Base-by-base conservation (phyloP, 2,113 vertebrate genomes). In the Cyanistes caeruleus region DNA sequence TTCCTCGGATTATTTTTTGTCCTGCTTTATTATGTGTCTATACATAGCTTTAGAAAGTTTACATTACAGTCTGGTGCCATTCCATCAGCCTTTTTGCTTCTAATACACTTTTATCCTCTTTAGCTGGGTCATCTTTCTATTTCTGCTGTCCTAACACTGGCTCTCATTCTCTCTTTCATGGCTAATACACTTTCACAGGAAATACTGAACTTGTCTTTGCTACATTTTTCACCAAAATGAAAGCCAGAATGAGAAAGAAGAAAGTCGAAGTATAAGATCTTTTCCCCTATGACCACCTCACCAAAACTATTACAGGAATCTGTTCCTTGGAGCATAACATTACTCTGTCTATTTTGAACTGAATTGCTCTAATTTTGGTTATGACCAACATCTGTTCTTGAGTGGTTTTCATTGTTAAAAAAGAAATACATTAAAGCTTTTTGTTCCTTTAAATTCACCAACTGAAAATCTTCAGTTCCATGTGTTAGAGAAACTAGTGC, bases 371-470 rank as follows among this genome's bases (percentile, higher is more conserved):
- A 53, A 86, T 81, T 94, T 84, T 86, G 23, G 44, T 94, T 70
- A 64, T 31, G 41, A 64, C 69, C 72, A 88, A 90, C 90, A 92
- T 93, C 90, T 94, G 85, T 41, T 90, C 65, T 75, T 84, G 64
- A 92, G 74, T 81, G 65, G 13, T 76, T 88, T 81, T 88, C 64
- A 80, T 93, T 96, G 73, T 90, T 94, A 72, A 84, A 86, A 53
- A 89, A 81, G 41, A 90, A 96, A 94, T 58, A 86, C 13, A 31
- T 73, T 83, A 62, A 82, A 93, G 68, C 9, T n/a, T 79, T 95
- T 77, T 87, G 28, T 63, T 86, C 79, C 69, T 92, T 94, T 81
- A 90, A 67, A 86, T 87, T 92, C 70, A 82, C 62, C 87, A 89
- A 69, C 58, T 49, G 69, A 86, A 92, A 90, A 78, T 79, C 88